These are phyloP conservation scores for Chrysocyon brachyurus DNA, from an alignment of 2,797 vertebrate genomes.

Conservation along the genomic window DNA sequence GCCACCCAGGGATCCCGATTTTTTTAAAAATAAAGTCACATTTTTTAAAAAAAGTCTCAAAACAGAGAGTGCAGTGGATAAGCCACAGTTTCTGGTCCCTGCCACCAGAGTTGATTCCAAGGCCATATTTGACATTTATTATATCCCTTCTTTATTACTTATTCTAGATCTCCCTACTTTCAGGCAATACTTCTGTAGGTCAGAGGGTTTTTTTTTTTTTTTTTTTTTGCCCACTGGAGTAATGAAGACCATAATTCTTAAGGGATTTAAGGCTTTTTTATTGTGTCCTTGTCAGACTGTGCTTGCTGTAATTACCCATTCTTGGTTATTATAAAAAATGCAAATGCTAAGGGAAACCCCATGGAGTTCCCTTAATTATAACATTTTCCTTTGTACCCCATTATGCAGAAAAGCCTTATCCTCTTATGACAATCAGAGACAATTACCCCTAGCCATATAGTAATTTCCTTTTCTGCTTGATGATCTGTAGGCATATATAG, in stretches of 20 bases:
- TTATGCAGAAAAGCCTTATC: neutral
- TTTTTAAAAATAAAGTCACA: neutral
- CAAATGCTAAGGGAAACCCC: neutral
- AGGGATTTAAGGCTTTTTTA: neutral
- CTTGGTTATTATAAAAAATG: neutral
- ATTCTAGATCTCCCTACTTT: neutral
- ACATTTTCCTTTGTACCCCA: neutral
- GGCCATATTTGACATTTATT: neutral
- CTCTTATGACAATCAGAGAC: neutral
- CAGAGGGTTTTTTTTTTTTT: no score
- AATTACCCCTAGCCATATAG: neutral
- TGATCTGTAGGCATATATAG: neutral
- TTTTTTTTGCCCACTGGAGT: neutral
- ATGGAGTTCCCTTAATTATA: neutral
- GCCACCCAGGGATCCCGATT: no score
- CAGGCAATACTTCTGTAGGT: neutral
- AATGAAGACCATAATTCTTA: neutral
- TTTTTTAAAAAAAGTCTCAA: neutral
- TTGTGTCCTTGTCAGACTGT: neutral
- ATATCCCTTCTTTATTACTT: neutral
- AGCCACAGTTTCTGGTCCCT: no score
- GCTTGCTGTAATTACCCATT: neutral
- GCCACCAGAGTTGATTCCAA: neutral
- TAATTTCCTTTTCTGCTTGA: neutral
- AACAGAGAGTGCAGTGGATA: neutral